Evolutionary conservation across 2,888 invertebrate genomes (phyloP), one percentile per base, ranked within the genome.

Genomic region (Brachyptera risi): DNA sequence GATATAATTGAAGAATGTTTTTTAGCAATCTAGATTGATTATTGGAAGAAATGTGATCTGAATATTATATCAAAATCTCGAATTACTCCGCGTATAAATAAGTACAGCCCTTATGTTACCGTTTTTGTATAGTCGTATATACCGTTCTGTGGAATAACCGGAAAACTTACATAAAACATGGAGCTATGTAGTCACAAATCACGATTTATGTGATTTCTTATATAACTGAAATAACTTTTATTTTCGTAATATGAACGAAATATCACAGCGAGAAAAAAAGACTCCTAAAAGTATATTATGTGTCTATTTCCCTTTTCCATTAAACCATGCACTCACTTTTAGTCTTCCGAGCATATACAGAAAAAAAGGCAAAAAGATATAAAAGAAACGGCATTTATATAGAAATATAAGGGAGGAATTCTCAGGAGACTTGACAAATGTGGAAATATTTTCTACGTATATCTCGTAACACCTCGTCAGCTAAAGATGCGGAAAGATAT

Each of bases 301-400:
- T 54, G 35, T 21, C 37, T 35, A 21, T 37, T 54, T 54, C 54
- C 54, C 37, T 19, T 54, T 54, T 54, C 54, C 54, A 54, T 54
- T 54, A 54, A 54, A 54, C 37, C 54, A 37, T 21, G 47, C 47
- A n/a, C 47, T 21, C 47, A 47, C 47, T 47, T 47, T 24, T 2
- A 21, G 31, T 11, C 31, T 31, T 31, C 11, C 7, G 44, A 44
- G 44, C 21, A 21, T 19, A 11, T 19, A 17, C 11, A 44, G 21
- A 44, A 44, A 44, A 44, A 17, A 11, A 17, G 44, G 19, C n/a
- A 44, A n/a, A n/a, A 44, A 44, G 35, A 15, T 54, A 54, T 54
- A 54, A 54, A 54, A 54, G 54, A 54, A 54, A 54, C 54, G 54
- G 54, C 54, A 54, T 47, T 47, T 31, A 54, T 54, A 54, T 54